Evolutionary conservation across 2,797 vertebrate genomes (phyloP).

Genomic region (Pangasius djambal): DNA sequence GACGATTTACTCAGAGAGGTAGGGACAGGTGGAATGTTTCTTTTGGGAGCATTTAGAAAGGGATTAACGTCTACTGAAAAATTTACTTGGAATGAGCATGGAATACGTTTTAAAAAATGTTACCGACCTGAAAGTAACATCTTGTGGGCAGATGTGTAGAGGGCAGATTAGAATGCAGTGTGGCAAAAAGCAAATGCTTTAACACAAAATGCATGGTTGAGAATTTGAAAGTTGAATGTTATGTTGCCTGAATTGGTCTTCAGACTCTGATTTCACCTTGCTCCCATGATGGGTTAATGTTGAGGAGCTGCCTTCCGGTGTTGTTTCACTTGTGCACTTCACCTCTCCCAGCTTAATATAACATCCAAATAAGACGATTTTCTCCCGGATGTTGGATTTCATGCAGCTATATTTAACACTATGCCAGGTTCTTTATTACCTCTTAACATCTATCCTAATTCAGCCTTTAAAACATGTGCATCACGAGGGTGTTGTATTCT

Average conservation of each 20-base stretch:
- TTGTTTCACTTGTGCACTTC: background rate
- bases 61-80: conserved; percentile 8
- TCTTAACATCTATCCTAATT: background rate
- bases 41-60: background rate
- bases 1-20: conserved; percentile 9
- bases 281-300: background rate
- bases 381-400: background rate
- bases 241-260: background rate
- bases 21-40: conserved; percentile 49
- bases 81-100: background rate
- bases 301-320: background rate
- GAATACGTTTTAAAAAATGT: background rate
- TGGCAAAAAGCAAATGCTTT: background rate
- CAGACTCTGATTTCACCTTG: conserved; percentile 16
- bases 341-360: background rate
- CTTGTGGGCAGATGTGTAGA: conserved; percentile 27
- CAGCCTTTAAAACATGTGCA: background rate
- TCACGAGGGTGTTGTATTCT: background rate
- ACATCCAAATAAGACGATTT: background rate
- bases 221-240: background rate
- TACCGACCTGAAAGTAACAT: conserved; percentile 4
- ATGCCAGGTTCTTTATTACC: background rate
- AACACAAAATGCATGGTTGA: background rate
- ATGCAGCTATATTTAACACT: background rate
- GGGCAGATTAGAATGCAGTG: conserved; percentile 7